phyloP scores from a whole-genome alignment of 2,113 vertebrate species.

The Gadus macrocephalus region DNA sequence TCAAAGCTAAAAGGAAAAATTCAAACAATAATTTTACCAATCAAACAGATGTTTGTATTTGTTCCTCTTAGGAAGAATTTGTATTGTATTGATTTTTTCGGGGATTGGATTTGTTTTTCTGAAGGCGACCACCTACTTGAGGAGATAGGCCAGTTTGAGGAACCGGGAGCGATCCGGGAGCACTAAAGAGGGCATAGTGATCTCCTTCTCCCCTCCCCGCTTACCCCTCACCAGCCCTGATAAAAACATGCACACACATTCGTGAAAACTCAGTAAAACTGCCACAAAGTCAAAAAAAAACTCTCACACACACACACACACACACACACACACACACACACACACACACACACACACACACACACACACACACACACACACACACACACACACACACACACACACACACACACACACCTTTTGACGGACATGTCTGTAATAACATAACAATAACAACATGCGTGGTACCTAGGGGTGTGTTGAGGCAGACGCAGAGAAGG shows the following conservation, averaged over 20 bases:
- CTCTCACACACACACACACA: conserved; percentile 7
- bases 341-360: no score
- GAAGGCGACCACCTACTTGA: conserved; percentile 49
- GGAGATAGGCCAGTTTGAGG: conserved; percentile 38
- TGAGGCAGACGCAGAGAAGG: conserved; percentile 93
- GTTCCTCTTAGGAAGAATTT: no score
- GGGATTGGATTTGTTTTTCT: neutral
- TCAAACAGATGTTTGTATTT: no score
- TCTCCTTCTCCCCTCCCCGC: conserved; percentile 12
- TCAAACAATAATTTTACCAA: neutral
- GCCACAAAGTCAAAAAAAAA: neutral
- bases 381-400: no score
- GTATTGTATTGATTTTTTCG: neutral
- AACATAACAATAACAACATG: no score
- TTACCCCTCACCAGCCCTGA: conserved; percentile 50
- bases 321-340: neutral
- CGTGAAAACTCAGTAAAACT: conserved; percentile 3
- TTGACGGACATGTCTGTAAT: no score
- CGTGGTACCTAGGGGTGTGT: conserved; percentile 85
- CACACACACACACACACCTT: no score
- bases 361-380: no score
- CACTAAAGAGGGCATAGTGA: conserved; percentile 20
- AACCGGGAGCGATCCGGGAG: conserved; percentile 45
- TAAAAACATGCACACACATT: conserved; percentile 11
- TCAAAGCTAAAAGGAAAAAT: neutral